These are phyloP conservation scores for Drosophila imparisetae DNA, from an alignment of 2,888 invertebrate genomes.

Conservation along the genomic window DNA sequence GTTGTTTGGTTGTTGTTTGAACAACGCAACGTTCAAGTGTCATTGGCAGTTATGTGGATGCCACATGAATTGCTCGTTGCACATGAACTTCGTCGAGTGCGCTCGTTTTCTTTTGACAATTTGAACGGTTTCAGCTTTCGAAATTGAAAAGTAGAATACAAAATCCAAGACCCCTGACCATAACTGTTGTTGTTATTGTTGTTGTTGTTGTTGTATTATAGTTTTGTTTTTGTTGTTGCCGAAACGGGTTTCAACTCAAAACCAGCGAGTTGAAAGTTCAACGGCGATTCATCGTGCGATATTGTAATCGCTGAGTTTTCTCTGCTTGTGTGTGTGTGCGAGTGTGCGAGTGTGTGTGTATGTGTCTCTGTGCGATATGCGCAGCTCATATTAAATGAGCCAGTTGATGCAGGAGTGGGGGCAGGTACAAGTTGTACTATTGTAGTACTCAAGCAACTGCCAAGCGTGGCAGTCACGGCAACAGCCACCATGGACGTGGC, in stretches of 20 bases:
- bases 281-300: conserved; percentile 73
- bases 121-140: conserved; percentile 71
- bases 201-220: conserved; percentile 42
- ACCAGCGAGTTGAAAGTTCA: conserved; percentile 72
- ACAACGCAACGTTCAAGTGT: conserved; percentile 53
- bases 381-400: conserved; percentile 62
- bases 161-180: conserved; percentile 21
- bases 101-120: conserved; percentile 75
- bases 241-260: conserved; percentile 27
- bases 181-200: conserved; percentile 28
- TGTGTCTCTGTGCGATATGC: conserved; percentile 43
- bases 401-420: conserved; percentile 27
- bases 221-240: conserved; percentile 17
- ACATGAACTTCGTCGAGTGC: conserved; percentile 77
- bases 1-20: conserved; percentile 31
- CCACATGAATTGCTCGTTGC: conserved; percentile 34
- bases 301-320: conserved; percentile 65
- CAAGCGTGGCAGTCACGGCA: conserved; percentile 65
- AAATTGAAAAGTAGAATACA: conserved; percentile 74
- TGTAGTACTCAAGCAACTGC: conserved; percentile 27
- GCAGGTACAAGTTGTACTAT: conserved; percentile 37
- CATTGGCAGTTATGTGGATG: conserved; percentile 30
- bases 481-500: conserved; percentile 5
- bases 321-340: neutral
- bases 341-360: conserved; percentile 9